Conservation (phyloP, 2,888 invertebrate species). For the Adelognathus sp. region DNA sequence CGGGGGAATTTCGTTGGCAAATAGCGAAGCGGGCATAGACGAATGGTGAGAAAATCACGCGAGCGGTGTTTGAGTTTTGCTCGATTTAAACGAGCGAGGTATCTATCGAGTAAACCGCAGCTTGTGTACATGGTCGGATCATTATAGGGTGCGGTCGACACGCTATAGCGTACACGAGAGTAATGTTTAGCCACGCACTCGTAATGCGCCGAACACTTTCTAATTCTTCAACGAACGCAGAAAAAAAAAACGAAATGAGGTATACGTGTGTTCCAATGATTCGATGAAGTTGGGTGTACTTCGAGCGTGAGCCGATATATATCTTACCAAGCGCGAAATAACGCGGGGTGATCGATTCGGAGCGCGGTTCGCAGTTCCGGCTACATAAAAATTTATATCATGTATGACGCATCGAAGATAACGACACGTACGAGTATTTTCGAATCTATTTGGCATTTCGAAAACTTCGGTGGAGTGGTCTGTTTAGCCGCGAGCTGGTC, state of each 20-base stretch:
- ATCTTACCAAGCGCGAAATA: not conserved
- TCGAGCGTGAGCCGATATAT: not conserved
- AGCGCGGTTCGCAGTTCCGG: not conserved
- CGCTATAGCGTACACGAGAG: conserved; percentile 7
- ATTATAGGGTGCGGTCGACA: conserved; percentile 34
- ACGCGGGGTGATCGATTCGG: not conserved
- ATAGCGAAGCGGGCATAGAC: not conserved
- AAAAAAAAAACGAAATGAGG: conserved; percentile 1
- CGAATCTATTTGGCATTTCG: conserved; percentile 29
- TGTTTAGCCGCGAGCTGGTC: conserved; percentile 61
- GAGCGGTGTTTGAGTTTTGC: conserved; percentile 52
- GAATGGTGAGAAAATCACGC: conserved; percentile 31
- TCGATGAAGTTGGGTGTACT: not conserved
- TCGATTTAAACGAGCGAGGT: conserved; percentile 64
- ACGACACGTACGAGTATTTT: conserved; percentile 17
- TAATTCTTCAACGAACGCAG: conserved; percentile 17
- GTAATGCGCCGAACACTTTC: conserved; percentile 38
- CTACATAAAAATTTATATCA: not conserved
- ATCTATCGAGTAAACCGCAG: not conserved
- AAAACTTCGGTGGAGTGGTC: conserved; percentile 70
- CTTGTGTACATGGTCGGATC: not conserved
- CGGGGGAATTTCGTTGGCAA: not conserved
- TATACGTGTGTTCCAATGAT: not conserved
- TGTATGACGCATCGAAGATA: conserved; percentile 2
- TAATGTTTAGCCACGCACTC: conserved; percentile 46